These are phyloP conservation scores for Acanthisitta chloris DNA, from an alignment of 2,113 vertebrate species.

Conservation along the genomic window DNA sequence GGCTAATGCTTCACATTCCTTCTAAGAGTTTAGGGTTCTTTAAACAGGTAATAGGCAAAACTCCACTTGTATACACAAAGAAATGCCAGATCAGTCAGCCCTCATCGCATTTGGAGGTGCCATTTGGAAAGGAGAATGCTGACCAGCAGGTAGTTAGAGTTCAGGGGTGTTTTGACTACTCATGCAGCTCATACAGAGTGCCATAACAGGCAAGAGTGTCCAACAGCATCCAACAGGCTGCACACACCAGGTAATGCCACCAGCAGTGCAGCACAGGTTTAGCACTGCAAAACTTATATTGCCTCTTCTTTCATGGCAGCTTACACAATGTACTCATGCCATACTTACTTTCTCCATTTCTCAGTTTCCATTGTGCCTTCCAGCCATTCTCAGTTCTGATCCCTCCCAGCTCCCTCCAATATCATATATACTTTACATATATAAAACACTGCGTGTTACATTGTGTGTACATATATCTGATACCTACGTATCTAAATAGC, in stretches of 20 bases:
- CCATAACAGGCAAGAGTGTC: neutral
- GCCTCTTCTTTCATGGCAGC: neutral
- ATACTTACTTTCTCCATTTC: neutral
- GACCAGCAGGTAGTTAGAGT: neutral
- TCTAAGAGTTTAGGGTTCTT: neutral
- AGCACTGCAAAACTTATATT: neutral
- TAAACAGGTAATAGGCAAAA: neutral
- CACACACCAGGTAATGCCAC: neutral
- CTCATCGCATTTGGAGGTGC: neutral
- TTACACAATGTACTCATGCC: neutral
- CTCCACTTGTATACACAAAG: neutral
- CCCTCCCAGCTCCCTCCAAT: neutral
- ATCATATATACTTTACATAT: neutral
- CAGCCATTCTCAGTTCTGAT: neutral
- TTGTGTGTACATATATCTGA: neutral
- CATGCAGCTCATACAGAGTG: neutral
- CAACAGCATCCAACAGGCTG: neutral
- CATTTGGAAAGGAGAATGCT: neutral
- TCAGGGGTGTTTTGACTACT: neutral
- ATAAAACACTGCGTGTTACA: neutral
- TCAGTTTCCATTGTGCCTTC: neutral
- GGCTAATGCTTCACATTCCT: constrained; percentile 62
- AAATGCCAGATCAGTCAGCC: neutral
- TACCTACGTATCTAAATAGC: neutral
- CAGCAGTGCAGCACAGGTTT: neutral